Evolutionary conservation across 1,140 invertebrate genomes (phyloP).

Genomic region (Drosophila parvula): DNA sequence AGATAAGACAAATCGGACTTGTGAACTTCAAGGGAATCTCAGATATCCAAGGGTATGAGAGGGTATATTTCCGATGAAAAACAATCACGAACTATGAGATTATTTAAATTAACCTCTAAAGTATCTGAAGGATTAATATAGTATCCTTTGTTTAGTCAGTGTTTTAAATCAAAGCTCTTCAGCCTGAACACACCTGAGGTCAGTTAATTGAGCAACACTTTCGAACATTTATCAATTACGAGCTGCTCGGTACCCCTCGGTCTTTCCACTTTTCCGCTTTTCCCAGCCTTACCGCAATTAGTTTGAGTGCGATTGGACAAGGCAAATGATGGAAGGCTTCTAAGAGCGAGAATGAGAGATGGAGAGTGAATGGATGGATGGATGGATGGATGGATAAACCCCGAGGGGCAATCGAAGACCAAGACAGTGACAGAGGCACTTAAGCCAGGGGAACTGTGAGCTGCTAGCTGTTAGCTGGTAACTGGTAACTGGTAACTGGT

Average conservation of each 20-base stretch:
- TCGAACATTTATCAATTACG: constrained; percentile 36
- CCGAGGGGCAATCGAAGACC: constrained; percentile 47
- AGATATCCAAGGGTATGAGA: neutral
- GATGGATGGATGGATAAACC: constrained; percentile 20
- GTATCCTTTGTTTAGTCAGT: no score
- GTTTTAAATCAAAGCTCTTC: constrained; percentile 5
- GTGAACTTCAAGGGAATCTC: constrained; percentile 18
- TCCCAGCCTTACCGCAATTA: constrained; percentile 43
- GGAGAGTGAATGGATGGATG: constrained; percentile 1
- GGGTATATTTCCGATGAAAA: neutral
- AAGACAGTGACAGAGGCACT: constrained; percentile 53
- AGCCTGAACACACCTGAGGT: constrained; percentile 13
- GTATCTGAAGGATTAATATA: neutral
- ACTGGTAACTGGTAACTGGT: constrained; percentile 14
- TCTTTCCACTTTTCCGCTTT: constrained; percentile 9
- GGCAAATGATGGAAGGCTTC: constrained; percentile 27
- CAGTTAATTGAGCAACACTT: constrained; percentile 44
- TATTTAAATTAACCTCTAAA: neutral
- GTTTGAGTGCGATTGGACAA: constrained; percentile 49
- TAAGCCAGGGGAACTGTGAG: constrained; percentile 24
- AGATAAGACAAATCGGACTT: constrained; percentile 33
- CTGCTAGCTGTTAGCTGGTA: constrained; percentile 3
- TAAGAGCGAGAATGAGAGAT: constrained; percentile 1
- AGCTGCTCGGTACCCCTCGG: neutral
- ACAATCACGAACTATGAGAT: neutral